phyloP scores from a whole-genome alignment of 2,113 vertebrate genomes.

The Malurus alboscapulatus region DNA sequence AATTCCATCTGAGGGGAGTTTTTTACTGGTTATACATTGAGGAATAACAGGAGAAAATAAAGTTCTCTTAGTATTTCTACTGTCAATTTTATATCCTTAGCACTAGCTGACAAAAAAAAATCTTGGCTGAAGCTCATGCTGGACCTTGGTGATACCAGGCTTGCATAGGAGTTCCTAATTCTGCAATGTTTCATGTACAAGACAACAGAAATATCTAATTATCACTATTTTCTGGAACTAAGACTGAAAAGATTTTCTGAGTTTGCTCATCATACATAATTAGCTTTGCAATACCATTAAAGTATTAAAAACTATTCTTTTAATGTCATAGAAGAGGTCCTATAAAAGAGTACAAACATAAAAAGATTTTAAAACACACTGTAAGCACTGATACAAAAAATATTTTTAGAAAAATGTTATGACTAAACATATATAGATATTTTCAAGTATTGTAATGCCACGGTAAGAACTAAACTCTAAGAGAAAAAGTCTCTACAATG shows the following conservation, averaged over 20 bases:
- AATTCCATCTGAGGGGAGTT: not conserved
- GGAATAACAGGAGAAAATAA: not conserved
- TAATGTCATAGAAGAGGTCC: not conserved
- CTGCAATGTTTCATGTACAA: not conserved
- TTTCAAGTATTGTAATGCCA: not conserved
- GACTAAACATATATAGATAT: accelerated
- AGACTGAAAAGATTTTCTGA: not conserved
- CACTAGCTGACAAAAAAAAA: not conserved
- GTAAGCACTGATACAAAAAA: not conserved
- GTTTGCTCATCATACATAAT: not conserved
- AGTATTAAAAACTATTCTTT: not conserved
- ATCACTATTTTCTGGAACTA: not conserved
- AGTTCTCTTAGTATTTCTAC: not conserved
- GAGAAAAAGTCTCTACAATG: not conserved
- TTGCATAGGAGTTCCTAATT: not conserved
- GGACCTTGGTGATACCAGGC: not conserved
- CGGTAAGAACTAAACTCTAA: not conserved
- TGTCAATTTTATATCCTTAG: not conserved
- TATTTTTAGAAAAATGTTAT: not conserved
- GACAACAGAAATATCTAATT: not conserved
- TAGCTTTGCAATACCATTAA: not conserved
- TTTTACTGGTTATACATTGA: not conserved
- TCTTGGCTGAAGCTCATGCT: not conserved
- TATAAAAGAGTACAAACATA: not conserved
- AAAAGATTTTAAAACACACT: not conserved